Base-by-base conservation (phyloP, 2,888 invertebrate genomes). In the Ditylenchus weischeri region DNA sequence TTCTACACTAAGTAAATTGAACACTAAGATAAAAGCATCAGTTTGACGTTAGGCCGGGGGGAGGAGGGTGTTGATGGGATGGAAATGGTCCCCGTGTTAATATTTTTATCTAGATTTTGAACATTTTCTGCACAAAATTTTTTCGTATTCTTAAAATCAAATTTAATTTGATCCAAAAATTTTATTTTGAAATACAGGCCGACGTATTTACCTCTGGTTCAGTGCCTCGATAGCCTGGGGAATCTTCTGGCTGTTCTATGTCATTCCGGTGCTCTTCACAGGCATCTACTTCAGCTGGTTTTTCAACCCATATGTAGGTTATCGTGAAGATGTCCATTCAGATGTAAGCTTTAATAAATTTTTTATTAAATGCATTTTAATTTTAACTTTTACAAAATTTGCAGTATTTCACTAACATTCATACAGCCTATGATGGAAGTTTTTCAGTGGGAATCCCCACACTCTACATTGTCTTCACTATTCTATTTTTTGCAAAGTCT, bases 201-300 rank as follows among this genome's bases (percentile, higher is more conserved):
- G 47, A 13, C 43, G 62, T 21, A 47, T 48, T 23, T 62, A 29
- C 47, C 19, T 47, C 43, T 62, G 43, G 43, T 43, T 35, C 15
- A 43, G 29, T 21, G 49, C 48, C 36, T 62, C 62, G 18, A 48
- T 62, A 15, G 38, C 19, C 8, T 43, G 48, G 29, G 54, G 54
- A 11, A 10, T 62, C 57, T 64, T 29, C 43, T 64, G 61, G 59
- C 36, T 66, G 29, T 49, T 43, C 19, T 29, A n/a, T 35, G 62
- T 66, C n/a, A 64, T 50, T 19, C 66, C 66, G 1, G 50, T 62
- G 15, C 21, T 66, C 19, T 66, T 63, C 35, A 49, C 43, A 15
- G 54, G 57, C 19, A 57, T 62, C 18, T 50, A 50, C 19, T 35
- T 64, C 18, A 64, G 54, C 47, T 66, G 66, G 66, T 66, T 66